phyloP scores from a whole-genome alignment of 1,140 invertebrate genomes.

The Orius insidiosus region DNA sequence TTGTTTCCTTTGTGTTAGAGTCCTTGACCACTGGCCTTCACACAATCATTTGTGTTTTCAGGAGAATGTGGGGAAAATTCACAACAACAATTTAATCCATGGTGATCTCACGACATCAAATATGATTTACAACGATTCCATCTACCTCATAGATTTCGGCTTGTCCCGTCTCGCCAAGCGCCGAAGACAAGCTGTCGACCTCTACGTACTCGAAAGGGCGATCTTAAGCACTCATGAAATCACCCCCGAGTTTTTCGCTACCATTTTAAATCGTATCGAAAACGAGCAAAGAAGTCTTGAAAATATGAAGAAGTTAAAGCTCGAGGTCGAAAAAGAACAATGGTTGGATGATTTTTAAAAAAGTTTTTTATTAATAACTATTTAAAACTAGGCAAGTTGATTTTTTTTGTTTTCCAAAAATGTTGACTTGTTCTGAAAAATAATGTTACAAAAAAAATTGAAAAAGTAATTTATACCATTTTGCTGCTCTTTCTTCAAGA shows the following conservation, averaged over 20 bases:
- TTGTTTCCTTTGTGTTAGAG: no score
- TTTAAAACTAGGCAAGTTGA: no score
- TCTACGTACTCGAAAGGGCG: slow-evolving; percentile 93
- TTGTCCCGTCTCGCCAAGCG: slow-evolving; percentile 54
- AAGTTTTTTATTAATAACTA: no score
- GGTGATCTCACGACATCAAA: slow-evolving; percentile 98
- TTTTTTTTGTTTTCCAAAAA: no score
- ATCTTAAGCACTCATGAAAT: slow-evolving; percentile 78
- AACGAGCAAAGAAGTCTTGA: slow-evolving; percentile 49
- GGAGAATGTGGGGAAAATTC: slow-evolving; percentile 66
- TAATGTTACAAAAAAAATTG: no score
- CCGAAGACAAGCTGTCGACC: slow-evolving; percentile 90
- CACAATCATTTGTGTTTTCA: no score
- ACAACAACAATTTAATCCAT: slow-evolving; percentile 78
- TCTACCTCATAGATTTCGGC: slow-evolving; percentile 85
- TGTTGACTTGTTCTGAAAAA: no score
- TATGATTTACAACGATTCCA: slow-evolving; percentile 34
- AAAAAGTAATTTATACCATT: slow-evolving; percentile 35
- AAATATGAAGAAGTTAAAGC: slow-evolving; percentile 81
- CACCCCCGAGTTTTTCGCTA: slow-evolving; percentile 46
- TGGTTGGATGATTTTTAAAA: slow-evolving; percentile 64
- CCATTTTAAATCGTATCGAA: slow-evolving; percentile 56
- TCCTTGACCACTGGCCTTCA: no score
- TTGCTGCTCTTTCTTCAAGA: slow-evolving; percentile 51
- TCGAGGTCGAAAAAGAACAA: slow-evolving; percentile 82